Evolutionary conservation across 2,888 invertebrate species (phyloP).

Genomic region (Euplexia lucipara): DNA sequence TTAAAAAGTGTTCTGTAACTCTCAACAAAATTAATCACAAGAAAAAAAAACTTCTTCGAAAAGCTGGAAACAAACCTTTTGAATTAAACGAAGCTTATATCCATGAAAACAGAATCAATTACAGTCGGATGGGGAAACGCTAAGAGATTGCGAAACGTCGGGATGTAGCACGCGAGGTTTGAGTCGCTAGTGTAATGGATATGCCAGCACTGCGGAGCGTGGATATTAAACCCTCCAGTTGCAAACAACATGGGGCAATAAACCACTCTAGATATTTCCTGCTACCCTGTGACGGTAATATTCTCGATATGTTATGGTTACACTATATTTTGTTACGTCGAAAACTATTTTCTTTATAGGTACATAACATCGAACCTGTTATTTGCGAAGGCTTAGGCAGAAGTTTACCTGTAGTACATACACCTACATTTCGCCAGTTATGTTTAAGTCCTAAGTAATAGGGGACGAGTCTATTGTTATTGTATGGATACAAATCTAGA

Average conservation of each 20-base stretch:
- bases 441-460: too few species aligned
- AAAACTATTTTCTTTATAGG: neutral
- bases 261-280: slow-evolving; percentile 53
- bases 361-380: too few species aligned
- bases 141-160: slow-evolving; percentile 38
- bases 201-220: slow-evolving; percentile 10
- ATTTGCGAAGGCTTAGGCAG: too few species aligned
- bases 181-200: slow-evolving; percentile 37
- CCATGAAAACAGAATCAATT: slow-evolving; percentile 54
- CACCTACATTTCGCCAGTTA: too few species aligned
- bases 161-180: slow-evolving; percentile 28
- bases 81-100: slow-evolving; percentile 48
- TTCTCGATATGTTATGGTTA: slow-evolving; percentile 7
- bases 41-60: slow-evolving; percentile 45
- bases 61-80: slow-evolving; percentile 46
- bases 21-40: slow-evolving; percentile 51
- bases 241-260: slow-evolving; percentile 46
- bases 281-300: slow-evolving; percentile 1
- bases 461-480: too few species aligned
- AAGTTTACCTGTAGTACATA: too few species aligned
- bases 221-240: slow-evolving; percentile 47
- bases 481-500: too few species aligned
- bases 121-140: slow-evolving; percentile 24
- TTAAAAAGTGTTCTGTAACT: slow-evolving; percentile 53
- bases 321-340: neutral